Base-by-base conservation (phyloP, 2,888 invertebrate species). In the Phlogophora meticulosa region DNA sequence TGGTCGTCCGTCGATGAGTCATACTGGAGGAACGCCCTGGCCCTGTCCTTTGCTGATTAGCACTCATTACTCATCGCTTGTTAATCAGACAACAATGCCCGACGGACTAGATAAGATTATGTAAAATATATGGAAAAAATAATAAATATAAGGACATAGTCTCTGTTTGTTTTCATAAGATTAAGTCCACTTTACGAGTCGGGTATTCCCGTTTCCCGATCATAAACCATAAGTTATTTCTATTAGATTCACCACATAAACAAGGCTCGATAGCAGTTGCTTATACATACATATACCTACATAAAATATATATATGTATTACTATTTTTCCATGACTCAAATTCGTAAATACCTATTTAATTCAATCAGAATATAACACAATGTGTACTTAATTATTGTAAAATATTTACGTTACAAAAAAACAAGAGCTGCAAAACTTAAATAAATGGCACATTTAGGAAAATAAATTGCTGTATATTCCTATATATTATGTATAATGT, bases 31-130 rank as follows among this genome's bases (percentile, higher is more conserved):
- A 94, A 93, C 91, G 94, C 91, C 91, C 90, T 86, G 81, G 65
- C 85, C 84, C 78, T 84, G 91, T 90, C 93, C 91, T 91, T 90
- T 88, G 85, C 89, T 92, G 93, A 94, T 94, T 93, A 94, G 84
- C 86, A 87, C 87, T 88, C 87, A 88, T 94, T 93, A 93, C 89
- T 93, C 94, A 94, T 91, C 88, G 86, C 85, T 86, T 86, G 85
- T 83, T 89, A 91, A 92, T 92, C 90, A 89, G 85, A 87, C 84
- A 87, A 87, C 84, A 87, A 85, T 82, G 68, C 67, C 75, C 59
- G 74, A 76, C 68, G 69, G 67, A 70, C 76, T 80, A 77, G 89
- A 91, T 90, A 89, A 90, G 88, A 88, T 89, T 87, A 85, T 84
- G 78, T 78, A 36, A 20, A 46, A 36, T 38, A 43, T 66, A 72